phyloP scores from a whole-genome alignment of 2,797 vertebrate species.

The Helicolenus hilgendorfi region DNA sequence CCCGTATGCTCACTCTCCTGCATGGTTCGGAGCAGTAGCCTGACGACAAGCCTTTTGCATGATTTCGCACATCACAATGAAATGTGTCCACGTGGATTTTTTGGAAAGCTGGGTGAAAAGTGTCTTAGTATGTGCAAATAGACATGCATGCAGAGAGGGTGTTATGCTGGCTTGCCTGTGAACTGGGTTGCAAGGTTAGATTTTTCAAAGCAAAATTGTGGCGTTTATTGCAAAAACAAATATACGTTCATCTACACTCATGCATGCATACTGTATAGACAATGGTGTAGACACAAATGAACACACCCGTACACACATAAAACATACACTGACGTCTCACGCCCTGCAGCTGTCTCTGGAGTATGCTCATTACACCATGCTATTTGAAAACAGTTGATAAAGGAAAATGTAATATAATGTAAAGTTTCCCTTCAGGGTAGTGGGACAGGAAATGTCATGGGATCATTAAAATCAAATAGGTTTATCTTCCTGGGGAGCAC shows the following conservation, averaged over 20 bases:
- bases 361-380: background rate
- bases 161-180: background rate
- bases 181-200: background rate
- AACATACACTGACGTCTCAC: slow-evolving; percentile 17
- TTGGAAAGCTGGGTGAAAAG: slow-evolving; percentile 9
- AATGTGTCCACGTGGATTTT: slow-evolving; percentile 61
- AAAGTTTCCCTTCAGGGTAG: background rate
- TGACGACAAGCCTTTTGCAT: slow-evolving; percentile 34
- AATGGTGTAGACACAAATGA: background rate
- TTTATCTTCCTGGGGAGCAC: background rate
- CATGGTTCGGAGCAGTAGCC: slow-evolving; percentile 15
- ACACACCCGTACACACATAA: background rate
- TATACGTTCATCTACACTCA: background rate
- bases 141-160: slow-evolving; percentile 34
- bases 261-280: background rate
- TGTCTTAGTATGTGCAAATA: slow-evolving; percentile 36
- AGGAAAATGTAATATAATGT: background rate
- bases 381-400: background rate
- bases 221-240: background rate
- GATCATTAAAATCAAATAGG: background rate
- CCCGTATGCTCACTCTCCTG: slow-evolving; percentile 12
- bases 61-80: slow-evolving; percentile 47
- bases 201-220: background rate
- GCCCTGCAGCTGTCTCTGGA: background rate
- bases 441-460: background rate